Percentiles rank a stretch among this genome's conserved stretches.
Conservation (phyloP, 2,888 invertebrate species). For the Cheilosia pagana region DNA sequence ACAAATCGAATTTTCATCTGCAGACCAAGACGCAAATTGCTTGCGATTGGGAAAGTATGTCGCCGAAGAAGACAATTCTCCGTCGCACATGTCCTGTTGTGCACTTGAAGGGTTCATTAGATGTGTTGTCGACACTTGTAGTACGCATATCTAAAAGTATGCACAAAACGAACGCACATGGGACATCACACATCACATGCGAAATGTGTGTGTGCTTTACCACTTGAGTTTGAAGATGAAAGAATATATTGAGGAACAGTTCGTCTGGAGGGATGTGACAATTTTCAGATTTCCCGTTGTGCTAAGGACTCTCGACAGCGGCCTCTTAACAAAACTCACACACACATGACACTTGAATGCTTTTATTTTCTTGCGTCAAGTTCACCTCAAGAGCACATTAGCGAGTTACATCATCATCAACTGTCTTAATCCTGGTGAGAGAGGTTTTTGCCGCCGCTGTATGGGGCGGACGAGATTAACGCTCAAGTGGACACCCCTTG, state of each 20-base stretch:
- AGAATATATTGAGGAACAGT: conserved; percentile 9
- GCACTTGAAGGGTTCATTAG: conserved; percentile 73
- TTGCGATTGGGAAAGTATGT: conserved; percentile 72
- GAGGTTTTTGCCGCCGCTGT: not conserved
- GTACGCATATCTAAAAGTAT: conserved; percentile 50
- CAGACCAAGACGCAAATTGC: conserved; percentile 70
- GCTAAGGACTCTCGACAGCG: conserved; percentile 53
- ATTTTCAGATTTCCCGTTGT: conserved; percentile 48
- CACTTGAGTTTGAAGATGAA: conserved; percentile 49
- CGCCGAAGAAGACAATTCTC: conserved; percentile 17
- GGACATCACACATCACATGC: conserved; percentile 1
- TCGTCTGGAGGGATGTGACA: conserved; percentile 59
- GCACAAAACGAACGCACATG: conserved; percentile 40
- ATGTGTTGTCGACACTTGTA: conserved; percentile 22
- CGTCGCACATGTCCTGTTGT: conserved; percentile 45
- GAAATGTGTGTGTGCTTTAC: conserved; percentile 22
- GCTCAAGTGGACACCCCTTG: conserved; percentile 65
- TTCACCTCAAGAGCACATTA: conserved; percentile 72
- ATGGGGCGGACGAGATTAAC: conserved; percentile 37
- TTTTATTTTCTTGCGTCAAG: conserved; percentile 61
- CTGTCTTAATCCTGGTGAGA: conserved; percentile 5
- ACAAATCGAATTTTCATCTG: conserved; percentile 66
- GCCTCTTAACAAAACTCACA: conserved; percentile 66
- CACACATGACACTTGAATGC: conserved; percentile 69
- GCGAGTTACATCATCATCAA: conserved; percentile 59